These are phyloP conservation scores for Nasonia vitripennis DNA, from an alignment of 1,140 invertebrate genomes.

Conservation along the genomic window DNA sequence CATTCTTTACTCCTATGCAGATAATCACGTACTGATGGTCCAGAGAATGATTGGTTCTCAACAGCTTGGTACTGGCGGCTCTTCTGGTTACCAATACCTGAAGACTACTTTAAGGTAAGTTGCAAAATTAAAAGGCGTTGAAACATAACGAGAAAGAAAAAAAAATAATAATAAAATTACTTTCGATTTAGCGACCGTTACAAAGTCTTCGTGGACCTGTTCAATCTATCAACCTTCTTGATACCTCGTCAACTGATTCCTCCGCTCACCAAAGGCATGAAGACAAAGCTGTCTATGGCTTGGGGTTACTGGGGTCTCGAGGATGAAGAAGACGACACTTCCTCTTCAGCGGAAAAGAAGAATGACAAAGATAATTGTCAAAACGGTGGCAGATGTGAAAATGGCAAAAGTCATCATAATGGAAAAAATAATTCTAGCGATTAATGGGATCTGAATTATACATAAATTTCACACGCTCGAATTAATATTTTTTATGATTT, in stretches of 20 bases:
- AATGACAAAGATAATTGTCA: background rate
- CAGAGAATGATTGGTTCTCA: conserved; percentile 99
- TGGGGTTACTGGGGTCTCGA: conserved; percentile 61
- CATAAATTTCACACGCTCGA: background rate
- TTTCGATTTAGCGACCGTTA: conserved; percentile 90
- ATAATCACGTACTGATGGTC: conserved; percentile 99
- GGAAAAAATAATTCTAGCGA: conserved; percentile 16
- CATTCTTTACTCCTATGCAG: conserved; percentile 74
- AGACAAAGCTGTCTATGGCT: conserved; percentile 72
- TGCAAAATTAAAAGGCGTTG: background rate
- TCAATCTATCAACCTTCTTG: conserved; percentile 97
- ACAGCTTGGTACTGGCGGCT: conserved; percentile 97
- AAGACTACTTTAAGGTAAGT: conserved; percentile 95
- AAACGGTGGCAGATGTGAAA: background rate
- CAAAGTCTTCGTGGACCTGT: conserved; percentile 98
- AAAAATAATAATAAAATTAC: conserved; percentile 19
- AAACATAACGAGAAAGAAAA: background rate
- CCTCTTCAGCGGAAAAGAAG: conserved; percentile 20
- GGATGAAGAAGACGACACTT: conserved; percentile 52
- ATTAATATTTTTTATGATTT: conserved; percentile 17
- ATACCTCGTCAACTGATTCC: conserved; percentile 95
- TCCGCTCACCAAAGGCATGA: conserved; percentile 86
- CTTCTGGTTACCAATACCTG: conserved; percentile 98
- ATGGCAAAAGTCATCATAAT: background rate
- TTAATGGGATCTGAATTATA: background rate